These are phyloP conservation scores for Orussus abietinus DNA, from an alignment of 1,140 invertebrate genomes.

Conservation along the genomic window DNA sequence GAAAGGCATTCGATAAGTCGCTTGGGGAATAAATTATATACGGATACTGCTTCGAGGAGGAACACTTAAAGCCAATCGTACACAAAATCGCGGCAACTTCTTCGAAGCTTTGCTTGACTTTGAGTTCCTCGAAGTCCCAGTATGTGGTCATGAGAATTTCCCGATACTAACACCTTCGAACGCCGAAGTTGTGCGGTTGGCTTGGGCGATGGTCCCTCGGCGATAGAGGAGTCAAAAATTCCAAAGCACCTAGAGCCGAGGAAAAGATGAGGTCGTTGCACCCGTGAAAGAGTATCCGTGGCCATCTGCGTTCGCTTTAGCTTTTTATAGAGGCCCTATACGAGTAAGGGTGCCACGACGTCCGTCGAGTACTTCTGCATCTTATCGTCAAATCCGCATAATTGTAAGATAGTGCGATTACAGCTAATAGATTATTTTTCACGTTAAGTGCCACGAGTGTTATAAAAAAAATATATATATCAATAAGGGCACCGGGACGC, in stretches of 20 bases:
- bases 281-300: conserved; percentile 1
- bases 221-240: background rate
- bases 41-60: background rate
- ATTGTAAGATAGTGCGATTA: background rate
- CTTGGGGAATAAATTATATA: too few relatives aligned
- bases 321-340: background rate
- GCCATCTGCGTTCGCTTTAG: background rate
- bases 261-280: background rate
- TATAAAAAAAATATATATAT: background rate
- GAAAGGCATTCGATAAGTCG: too few relatives aligned
- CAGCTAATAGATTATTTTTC: background rate
- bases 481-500: too few relatives aligned
- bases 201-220: background rate
- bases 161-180: too few relatives aligned
- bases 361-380: background rate
- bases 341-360: background rate
- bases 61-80: background rate
- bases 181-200: background rate
- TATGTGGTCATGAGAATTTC: too few relatives aligned
- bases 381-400: background rate
- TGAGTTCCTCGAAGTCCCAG: background rate
- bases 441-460: background rate
- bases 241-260: background rate
- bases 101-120: background rate
- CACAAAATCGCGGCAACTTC: background rate